A percentile compares a stretch with the other conserved stretches of the same genome.
These are phyloP conservation scores for Medauroidea extradentata DNA, from an alignment of 1,140 invertebrate genomes.

Conservation along the genomic window DNA sequence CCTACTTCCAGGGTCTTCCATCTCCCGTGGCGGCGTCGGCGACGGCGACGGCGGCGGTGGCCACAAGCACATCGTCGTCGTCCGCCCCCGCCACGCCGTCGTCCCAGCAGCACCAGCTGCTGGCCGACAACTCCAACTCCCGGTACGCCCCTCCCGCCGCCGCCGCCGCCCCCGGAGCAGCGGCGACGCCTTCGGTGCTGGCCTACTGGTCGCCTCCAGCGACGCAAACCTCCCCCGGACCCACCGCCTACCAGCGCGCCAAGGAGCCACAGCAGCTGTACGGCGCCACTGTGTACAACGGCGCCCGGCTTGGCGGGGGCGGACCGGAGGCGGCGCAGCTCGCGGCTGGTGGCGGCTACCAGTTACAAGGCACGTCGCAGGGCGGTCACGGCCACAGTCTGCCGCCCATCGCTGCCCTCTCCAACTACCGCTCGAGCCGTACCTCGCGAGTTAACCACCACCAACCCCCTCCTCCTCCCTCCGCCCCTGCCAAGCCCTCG, in stretches of 20 bases:
- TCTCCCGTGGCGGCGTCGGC: conserved; percentile 42
- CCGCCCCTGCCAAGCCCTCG: too few relatives aligned
- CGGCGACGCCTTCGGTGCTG: conserved; percentile 19
- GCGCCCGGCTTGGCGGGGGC: not conserved
- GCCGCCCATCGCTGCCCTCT: conserved; percentile 47
- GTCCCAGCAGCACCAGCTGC: conserved; percentile 40
- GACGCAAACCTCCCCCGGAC: not conserved
- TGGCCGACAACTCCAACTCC: too few relatives aligned
- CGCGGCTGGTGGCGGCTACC: conserved; percentile 27
- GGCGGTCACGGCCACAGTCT: too few relatives aligned
- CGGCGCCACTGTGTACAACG: conserved; percentile 8
- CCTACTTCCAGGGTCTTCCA: conserved; percentile 72
- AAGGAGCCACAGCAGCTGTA: conserved; percentile 4
- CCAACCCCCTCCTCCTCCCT: too few relatives aligned
- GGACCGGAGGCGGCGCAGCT: conserved; percentile 3
- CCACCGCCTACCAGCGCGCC: conserved; percentile 2
- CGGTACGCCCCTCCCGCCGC: too few relatives aligned
- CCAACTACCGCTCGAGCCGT: conserved; percentile 44
- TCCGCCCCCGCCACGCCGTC: conserved; percentile 42
- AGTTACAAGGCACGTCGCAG: conserved; percentile 3
- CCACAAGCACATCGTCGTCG: conserved; percentile 36
- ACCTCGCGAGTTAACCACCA: not conserved
- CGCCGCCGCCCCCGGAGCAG: too few relatives aligned
- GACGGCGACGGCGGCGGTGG: conserved; percentile 41
- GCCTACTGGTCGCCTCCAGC: conserved; percentile 15